Evolutionary conservation across 2,797 vertebrate genomes (phyloP).

Genomic region (Sorex maritimensis): DNA sequence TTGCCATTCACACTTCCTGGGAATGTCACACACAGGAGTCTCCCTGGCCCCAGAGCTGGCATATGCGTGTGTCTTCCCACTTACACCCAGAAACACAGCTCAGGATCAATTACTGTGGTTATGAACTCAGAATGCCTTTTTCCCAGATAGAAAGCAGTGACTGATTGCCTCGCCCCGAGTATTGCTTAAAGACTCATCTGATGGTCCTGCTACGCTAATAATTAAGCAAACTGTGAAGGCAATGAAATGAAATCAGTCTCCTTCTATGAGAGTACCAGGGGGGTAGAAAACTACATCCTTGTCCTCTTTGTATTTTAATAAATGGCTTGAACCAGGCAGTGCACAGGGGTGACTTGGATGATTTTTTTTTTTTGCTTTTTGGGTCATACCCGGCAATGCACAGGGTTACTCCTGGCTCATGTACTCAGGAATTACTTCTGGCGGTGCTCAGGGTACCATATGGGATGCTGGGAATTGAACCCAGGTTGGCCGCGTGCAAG

Average conservation of each 20-base stretch:
- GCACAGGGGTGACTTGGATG: too few species aligned
- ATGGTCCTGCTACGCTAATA: not conserved
- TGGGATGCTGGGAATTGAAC: too few species aligned
- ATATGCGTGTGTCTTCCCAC: not conserved
- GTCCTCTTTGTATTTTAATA: too few species aligned
- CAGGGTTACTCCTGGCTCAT: too few species aligned
- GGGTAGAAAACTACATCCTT: not conserved
- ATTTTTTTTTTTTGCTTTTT: too few species aligned
- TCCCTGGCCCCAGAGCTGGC: not conserved
- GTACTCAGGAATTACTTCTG: too few species aligned
- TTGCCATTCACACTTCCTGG: not conserved
- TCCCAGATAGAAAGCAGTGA: not conserved
- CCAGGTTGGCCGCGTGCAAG: too few species aligned
- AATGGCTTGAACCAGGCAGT: too few species aligned
- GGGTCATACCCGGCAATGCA: too few species aligned
- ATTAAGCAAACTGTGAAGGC: conserved; percentile 62
- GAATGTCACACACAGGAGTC: not conserved
- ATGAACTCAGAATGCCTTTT: not conserved
- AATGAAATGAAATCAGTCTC: conserved; percentile 8
- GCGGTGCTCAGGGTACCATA: too few species aligned
- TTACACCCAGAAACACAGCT: not conserved
- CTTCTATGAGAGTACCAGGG: not conserved
- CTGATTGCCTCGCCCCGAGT: not conserved
- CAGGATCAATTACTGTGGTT: not conserved
- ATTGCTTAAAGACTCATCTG: not conserved